A percentile compares a stretch with the other conserved stretches of the same genome.
Conservation (phyloP, 2,888 invertebrate genomes). For the Erpobdella octoculata region DNA sequence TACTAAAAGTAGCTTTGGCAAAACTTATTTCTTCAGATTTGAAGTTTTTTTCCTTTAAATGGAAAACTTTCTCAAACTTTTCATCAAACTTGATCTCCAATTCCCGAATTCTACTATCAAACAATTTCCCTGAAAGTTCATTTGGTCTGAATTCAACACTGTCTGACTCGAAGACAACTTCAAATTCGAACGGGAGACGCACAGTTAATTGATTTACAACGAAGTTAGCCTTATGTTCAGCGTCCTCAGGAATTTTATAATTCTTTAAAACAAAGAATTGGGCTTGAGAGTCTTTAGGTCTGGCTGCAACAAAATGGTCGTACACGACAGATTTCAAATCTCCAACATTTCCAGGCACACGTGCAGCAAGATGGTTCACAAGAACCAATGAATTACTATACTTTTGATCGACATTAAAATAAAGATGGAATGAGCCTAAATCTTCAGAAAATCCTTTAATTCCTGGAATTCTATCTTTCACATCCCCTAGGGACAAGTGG, state of each 20-base stretch:
- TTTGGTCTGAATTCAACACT: conserved; percentile 55
- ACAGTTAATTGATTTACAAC: conserved; percentile 50
- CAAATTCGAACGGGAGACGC: conserved; percentile 68
- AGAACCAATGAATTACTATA: conserved; percentile 28
- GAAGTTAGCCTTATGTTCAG: conserved; percentile 45
- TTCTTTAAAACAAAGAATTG: conserved; percentile 43
- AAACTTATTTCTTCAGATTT: conserved; percentile 58
- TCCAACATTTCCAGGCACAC: conserved; percentile 35
- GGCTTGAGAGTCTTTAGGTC: conserved; percentile 17
- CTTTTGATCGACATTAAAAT: conserved; percentile 47
- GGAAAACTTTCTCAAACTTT: conserved; percentile 74
- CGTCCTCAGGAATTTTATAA: conserved; percentile 41
- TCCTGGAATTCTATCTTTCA: conserved; percentile 34
- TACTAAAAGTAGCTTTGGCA: conserved; percentile 78
- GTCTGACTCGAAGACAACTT: conserved; percentile 70
- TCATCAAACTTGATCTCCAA: conserved; percentile 60
- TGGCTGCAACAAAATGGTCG: neutral
- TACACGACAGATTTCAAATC: conserved; percentile 16
- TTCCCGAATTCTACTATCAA: conserved; percentile 38
- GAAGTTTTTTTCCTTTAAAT: conserved; percentile 64
- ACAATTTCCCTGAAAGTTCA: conserved; percentile 44
- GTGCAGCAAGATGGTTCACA: conserved; percentile 45
- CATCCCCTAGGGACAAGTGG: conserved; percentile 41
- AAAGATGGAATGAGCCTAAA: conserved; percentile 68
- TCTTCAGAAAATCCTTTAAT: conserved; percentile 65